Conservation (phyloP, 2,113 vertebrate genomes). For the Chlamydotis undulata region DNA sequence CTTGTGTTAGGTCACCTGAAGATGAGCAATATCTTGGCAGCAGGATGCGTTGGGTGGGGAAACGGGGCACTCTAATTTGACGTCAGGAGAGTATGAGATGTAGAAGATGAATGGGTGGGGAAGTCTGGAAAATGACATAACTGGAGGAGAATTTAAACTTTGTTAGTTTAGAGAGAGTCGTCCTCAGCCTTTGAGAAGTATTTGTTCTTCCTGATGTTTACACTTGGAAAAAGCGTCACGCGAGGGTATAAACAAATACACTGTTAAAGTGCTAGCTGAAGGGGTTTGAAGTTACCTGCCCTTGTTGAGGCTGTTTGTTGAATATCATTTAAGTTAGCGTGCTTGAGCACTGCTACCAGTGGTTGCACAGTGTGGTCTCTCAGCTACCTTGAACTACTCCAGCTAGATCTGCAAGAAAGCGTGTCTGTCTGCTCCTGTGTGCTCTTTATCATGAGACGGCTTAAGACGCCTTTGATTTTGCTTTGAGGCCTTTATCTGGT, state of each 20-base stretch:
- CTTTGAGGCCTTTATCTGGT: not conserved
- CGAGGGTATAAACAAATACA: not conserved
- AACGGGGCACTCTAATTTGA: not conserved
- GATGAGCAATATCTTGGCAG: conserved; percentile 26
- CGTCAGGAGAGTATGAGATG: not conserved
- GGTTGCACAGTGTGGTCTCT: not conserved
- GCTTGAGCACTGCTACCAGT: not conserved
- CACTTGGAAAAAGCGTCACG: not conserved
- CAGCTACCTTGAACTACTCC: not conserved
- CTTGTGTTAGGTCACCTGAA: not conserved
- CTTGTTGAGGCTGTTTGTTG: not conserved
- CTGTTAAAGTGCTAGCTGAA: not conserved
- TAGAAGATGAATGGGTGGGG: not conserved
- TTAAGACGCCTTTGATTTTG: not conserved
- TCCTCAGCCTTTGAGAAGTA: not conserved
- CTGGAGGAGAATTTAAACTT: not conserved
- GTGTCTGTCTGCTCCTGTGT: not conserved
- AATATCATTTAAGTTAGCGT: not conserved
- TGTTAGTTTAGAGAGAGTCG: not conserved
- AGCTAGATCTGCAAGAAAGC: not conserved
- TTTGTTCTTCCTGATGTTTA: not conserved
- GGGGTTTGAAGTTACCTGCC: not conserved
- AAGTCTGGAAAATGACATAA: not conserved
- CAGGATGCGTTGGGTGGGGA: not conserved
- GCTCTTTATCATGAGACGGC: not conserved